Base-by-base conservation (phyloP, 2,888 invertebrate species). In the Alloplasta piceator region DNA sequence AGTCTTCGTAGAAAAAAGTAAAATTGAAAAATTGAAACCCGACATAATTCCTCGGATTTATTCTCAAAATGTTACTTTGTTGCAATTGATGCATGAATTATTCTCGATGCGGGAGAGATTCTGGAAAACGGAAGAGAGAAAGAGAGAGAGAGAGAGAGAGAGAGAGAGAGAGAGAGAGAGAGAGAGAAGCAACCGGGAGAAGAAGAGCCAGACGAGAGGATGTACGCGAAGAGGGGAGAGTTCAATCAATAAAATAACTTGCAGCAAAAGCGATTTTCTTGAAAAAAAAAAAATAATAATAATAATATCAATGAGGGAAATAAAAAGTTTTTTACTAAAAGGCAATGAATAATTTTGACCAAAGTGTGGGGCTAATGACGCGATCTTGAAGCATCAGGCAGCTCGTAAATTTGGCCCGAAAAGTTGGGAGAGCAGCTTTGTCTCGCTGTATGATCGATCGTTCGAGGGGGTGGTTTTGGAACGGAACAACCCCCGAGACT, bases 201-300 rank as follows among this genome's bases (percentile, higher is more conserved):
- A 70, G 76, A 76, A 82, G 56, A 61, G 78, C 64, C 80, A 82
- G 80, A 74, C 81, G 82, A 71, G 81, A 78, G 78, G 64, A 67
- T 68, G 81, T 75, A 61, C 39, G 36, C 66, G n/a, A 38, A 50
- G 76, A 83, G 86, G 85, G 84, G 86, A 83, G 83, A 85, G 70
- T 78, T 87, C 86, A 90, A 91, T 91, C 91, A 89, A 91, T 91
- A 91, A 90, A 91, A 91, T 90, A 90, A 89, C 88, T 87, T 87
- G 88, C 87, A 87, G 87, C 88, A 89, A 90, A 74, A 56, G 70
- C 63, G 63, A 66, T 77, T 76, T 77, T 76, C 63, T 70, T 52
- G 1, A 39, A 39, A 14, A 50, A 38, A 52, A 38, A 52, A 52
- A 61, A 26, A 63, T 66, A 26, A 6, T 16, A 43, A 16, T 5